Percentiles rank a stretch among this genome's conserved stretches.
Conservation (phyloP, 2,113 vertebrate genomes). For the Corapipo altera region DNA sequence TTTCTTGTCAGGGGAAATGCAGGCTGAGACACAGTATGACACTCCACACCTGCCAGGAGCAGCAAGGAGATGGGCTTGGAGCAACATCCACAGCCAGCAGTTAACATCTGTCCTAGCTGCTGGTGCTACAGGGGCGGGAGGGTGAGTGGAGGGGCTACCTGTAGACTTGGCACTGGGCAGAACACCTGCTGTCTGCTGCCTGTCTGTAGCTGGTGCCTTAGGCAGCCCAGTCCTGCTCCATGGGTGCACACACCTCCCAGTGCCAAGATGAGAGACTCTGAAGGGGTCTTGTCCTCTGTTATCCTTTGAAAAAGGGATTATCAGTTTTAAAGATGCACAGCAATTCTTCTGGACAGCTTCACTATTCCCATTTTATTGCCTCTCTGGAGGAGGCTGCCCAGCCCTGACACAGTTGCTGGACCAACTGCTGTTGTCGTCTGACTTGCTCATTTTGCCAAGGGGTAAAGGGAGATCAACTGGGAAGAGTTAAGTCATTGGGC, state of each 20-base stretch:
- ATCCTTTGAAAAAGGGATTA: not conserved
- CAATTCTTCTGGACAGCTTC: not conserved
- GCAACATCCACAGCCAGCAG: not conserved
- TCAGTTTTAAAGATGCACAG: not conserved
- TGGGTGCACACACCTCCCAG: not conserved
- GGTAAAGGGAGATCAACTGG: not conserved
- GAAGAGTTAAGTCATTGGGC: not conserved
- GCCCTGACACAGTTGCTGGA: not conserved
- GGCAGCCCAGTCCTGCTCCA: not conserved
- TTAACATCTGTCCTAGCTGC: not conserved
- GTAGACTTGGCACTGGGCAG: not conserved
- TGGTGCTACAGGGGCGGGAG: not conserved
- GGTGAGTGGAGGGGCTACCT: not conserved
- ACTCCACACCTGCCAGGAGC: not conserved
- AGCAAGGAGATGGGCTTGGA: not conserved
- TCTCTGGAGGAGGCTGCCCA: not conserved
- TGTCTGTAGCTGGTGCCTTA: accelerated
- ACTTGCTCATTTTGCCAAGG: not conserved
- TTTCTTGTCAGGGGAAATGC: not conserved
- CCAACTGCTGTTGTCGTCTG: not conserved
- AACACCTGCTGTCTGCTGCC: not conserved
- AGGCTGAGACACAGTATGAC: not conserved
- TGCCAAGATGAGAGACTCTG: accelerated
- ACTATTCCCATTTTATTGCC: not conserved
- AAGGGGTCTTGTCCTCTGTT: not conserved